phyloP scores from a whole-genome alignment of 2,113 vertebrate species.

The Melanostigma gelatinosum region DNA sequence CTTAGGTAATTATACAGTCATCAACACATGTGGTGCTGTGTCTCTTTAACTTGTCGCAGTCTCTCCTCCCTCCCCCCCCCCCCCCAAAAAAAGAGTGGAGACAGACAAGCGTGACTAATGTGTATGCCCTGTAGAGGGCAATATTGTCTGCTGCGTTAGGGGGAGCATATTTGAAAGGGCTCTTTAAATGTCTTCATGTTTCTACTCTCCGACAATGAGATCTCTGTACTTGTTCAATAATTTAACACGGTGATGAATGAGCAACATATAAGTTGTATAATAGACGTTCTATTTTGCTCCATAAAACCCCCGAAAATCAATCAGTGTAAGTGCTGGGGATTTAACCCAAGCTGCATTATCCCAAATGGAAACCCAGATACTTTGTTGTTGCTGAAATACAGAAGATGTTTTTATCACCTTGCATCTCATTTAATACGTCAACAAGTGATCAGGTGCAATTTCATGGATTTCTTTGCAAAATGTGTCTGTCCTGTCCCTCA shows the following conservation, averaged over 20 bases:
- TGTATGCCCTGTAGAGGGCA: slow-evolving; percentile 81
- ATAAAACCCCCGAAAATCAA: neutral
- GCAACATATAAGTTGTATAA: slow-evolving; percentile 7
- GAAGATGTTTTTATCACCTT: neutral
- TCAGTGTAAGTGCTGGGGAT: neutral
- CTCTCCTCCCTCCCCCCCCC: neutral
- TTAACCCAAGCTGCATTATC: neutral
- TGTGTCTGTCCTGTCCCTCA: slow-evolving; percentile 1
- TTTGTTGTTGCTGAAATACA: slow-evolving; percentile 1
- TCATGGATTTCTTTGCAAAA: neutral
- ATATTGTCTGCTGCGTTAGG: slow-evolving; percentile 71
- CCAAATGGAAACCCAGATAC: neutral
- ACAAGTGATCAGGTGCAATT: neutral
- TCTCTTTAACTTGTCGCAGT: slow-evolving; percentile 33
- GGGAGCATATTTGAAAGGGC: slow-evolving; percentile 40
- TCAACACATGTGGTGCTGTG: slow-evolving; percentile 16
- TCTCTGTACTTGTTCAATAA: neutral
- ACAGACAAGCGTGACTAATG: slow-evolving; percentile 68
- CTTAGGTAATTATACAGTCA: slow-evolving; percentile 28
- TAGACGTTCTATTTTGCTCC: neutral
- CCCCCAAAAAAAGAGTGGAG: neutral
- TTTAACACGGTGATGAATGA: slow-evolving; percentile 18
- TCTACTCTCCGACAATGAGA: slow-evolving; percentile 50
- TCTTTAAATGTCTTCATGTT: slow-evolving; percentile 51
- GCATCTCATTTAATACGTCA: neutral